Evolutionary conservation across 2,888 invertebrate species (phyloP).

Genomic region (Oxycera nigricornis): DNA sequence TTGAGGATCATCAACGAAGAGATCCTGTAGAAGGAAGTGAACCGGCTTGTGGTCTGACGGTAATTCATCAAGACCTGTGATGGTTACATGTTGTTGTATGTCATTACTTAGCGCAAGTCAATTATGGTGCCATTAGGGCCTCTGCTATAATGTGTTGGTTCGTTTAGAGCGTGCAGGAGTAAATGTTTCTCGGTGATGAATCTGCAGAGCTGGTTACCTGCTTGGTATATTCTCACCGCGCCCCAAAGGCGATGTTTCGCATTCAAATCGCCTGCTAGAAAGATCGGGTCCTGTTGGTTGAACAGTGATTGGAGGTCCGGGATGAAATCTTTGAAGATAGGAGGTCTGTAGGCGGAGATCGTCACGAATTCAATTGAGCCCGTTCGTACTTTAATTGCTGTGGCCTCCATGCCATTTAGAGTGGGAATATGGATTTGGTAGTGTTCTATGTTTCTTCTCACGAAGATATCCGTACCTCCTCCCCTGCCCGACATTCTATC

Average conservation of each 20-base stretch:
- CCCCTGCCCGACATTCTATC: neutral
- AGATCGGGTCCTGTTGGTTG: neutral
- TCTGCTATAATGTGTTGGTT: neutral
- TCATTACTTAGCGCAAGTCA: neutral
- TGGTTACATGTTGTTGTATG: neutral
- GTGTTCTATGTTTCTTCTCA: neutral
- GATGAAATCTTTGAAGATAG: neutral
- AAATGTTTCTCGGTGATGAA: neutral
- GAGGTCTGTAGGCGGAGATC: neutral
- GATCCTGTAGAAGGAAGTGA: neutral
- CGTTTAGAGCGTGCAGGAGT: neutral
- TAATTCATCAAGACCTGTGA: neutral
- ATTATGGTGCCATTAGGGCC: neutral
- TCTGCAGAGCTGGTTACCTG: neutral
- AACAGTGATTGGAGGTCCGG: neutral
- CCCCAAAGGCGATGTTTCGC: neutral
- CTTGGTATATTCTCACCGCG: neutral
- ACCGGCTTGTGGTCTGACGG: neutral
- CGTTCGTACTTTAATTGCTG: conserved; percentile 6
- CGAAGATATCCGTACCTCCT: neutral
- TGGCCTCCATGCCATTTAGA: no score
- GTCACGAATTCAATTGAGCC: neutral
- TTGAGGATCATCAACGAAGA: neutral
- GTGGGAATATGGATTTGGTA: no score
- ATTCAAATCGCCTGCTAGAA: neutral